Conservation (phyloP, 2,113 vertebrate genomes). For the Solea solea region DNA sequence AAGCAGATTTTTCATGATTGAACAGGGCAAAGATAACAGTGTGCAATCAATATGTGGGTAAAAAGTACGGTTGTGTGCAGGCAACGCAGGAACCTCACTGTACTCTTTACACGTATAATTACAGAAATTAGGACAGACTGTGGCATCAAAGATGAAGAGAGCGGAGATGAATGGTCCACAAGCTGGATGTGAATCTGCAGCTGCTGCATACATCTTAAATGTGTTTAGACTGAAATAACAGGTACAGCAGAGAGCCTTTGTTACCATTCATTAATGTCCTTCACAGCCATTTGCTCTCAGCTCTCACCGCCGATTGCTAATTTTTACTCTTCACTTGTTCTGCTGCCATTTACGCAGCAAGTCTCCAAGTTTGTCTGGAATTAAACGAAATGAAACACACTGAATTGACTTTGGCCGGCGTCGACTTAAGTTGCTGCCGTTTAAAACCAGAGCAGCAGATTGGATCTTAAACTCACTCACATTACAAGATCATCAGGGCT, state of each 20-base stretch:
- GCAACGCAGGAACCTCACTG: not conserved
- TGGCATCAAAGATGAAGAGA: no score
- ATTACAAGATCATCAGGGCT: conserved; percentile 64
- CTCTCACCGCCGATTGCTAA: conserved; percentile 10
- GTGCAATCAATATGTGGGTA: conserved; percentile 14
- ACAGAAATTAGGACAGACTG: not conserved
- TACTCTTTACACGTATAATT: not conserved
- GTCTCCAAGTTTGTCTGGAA: conserved; percentile 45
- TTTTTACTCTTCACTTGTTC: conserved; percentile 27
- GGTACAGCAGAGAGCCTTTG: not conserved
- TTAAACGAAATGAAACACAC: conserved; percentile 41
- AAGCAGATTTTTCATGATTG: conserved; percentile 10
- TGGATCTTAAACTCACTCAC: conserved; percentile 62
- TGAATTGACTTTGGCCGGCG: conserved; percentile 45
- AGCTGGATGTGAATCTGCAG: no score
- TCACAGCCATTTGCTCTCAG: conserved; percentile 11
- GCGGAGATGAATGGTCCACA: no score
- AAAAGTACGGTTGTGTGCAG: not conserved
- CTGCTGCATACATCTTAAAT: no score
- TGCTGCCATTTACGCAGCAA: conserved; percentile 12
- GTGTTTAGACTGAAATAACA: no score
- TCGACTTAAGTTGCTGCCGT: conserved; percentile 43
- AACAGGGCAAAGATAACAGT: conserved; percentile 28
- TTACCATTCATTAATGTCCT: conserved; percentile 1
- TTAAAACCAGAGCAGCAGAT: conserved; percentile 59